A percentile compares a stretch with the other conserved stretches of the same genome.
Evolutionary conservation across 2,797 vertebrate species (phyloP).

Genomic region (Chelonia mydas): DNA sequence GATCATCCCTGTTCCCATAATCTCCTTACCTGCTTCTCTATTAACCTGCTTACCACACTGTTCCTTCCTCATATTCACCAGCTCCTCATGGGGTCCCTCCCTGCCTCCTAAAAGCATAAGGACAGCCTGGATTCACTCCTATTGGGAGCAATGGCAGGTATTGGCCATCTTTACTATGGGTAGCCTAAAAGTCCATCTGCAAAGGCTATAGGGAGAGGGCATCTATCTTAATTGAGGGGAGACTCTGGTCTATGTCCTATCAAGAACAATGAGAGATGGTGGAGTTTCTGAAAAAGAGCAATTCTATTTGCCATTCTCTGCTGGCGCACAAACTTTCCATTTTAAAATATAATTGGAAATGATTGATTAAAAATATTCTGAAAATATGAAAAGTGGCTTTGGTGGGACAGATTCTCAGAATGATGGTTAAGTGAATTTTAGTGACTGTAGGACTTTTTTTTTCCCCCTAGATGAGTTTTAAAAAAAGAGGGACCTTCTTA

Average conservation of each 20-base stretch:
- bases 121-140: background rate
- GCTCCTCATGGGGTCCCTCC: background rate
- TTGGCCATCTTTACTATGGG: background rate
- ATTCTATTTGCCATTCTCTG: background rate
- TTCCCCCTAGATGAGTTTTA: background rate
- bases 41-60: background rate
- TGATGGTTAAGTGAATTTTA: background rate
- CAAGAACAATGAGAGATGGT: background rate
- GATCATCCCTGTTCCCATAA: accelerated
- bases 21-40: background rate
- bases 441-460: background rate
- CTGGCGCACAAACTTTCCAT: background rate
- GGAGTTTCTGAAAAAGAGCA: background rate
- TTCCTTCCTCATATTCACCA: background rate
- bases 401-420: background rate
- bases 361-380: background rate
- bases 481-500: background rate
- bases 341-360: background rate
- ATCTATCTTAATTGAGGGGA: background rate
- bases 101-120: background rate
- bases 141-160: background rate
- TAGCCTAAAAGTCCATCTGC: background rate
- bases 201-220: background rate
- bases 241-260: background rate
- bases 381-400: background rate